Conservation (phyloP, 2,113 vertebrate species). For the Syngnathus typhle region DNA sequence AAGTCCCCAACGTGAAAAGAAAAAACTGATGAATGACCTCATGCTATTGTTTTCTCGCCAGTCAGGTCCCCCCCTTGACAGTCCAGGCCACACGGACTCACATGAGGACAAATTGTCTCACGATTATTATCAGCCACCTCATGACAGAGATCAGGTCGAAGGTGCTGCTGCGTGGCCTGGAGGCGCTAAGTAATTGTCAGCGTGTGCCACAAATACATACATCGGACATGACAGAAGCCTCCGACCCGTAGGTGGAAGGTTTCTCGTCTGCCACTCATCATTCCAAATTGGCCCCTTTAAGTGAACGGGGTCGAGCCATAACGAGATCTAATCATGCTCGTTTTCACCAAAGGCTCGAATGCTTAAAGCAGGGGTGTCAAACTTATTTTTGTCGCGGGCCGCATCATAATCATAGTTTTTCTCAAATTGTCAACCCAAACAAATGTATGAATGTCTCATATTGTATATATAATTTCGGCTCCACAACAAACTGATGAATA, state of each 20-base stretch:
- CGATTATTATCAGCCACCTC: constrained; percentile 24
- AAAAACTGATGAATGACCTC: not conserved
- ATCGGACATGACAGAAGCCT: constrained; percentile 60
- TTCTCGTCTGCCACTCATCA: constrained; percentile 48
- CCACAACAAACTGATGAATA: no score
- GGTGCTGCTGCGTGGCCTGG: constrained; percentile 26
- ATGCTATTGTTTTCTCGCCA: not conserved
- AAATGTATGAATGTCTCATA: no score
- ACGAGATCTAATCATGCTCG: constrained; percentile 17
- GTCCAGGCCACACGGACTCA: constrained; percentile 19
- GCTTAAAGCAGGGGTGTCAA: not conserved
- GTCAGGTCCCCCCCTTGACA: not conserved
- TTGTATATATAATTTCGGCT: no score
- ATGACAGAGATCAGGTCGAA: constrained; percentile 58
- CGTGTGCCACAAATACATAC: constrained; percentile 43
- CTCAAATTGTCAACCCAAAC: no score
- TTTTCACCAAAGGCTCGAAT: constrained; percentile 19
- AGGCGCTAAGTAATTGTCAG: constrained; percentile 51
- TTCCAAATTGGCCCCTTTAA: constrained; percentile 23
- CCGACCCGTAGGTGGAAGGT: constrained; percentile 42
- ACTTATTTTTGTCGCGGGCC: no score
- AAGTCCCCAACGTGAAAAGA: not conserved
- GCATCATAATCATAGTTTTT: no score
- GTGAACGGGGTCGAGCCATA: constrained; percentile 25
- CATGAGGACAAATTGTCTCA: constrained; percentile 17